phyloP scores from a whole-genome alignment of 2,113 vertebrate genomes.

The Poicephalus gulielmi region DNA sequence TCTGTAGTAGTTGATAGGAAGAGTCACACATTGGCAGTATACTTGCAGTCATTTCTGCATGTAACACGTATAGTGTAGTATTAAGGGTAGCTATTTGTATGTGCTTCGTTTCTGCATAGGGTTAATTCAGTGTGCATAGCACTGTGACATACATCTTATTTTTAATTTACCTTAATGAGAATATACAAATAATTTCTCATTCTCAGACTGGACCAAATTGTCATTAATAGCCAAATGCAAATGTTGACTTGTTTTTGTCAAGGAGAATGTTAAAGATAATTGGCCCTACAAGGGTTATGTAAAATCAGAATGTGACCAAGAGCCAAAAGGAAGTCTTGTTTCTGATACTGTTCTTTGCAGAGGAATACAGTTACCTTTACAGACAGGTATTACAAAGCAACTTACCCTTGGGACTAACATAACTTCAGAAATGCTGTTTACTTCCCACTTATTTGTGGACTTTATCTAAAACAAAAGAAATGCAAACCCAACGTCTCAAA shows the following conservation, averaged over 20 bases:
- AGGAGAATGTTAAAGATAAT: background rate
- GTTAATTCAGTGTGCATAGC: background rate
- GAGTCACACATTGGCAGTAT: background rate
- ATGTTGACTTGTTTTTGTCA: background rate
- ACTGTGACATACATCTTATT: background rate
- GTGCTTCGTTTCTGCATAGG: background rate
- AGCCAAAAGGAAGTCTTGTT: background rate
- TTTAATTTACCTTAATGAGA: background rate
- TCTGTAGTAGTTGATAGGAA: background rate
- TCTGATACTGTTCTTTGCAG: background rate
- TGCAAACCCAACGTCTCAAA: background rate
- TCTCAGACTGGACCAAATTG: background rate
- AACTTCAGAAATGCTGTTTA: background rate
- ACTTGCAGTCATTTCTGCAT: background rate
- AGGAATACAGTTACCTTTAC: background rate
- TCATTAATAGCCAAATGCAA: background rate
- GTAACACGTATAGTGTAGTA: background rate
- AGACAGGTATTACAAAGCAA: background rate
- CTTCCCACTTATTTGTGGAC: background rate
- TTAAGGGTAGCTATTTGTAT: background rate
- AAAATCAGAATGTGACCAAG: background rate
- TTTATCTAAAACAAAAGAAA: background rate
- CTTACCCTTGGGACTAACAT: background rate
- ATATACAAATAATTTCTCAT: background rate
- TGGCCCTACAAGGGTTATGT: background rate